These are phyloP conservation scores for Mycogona germanica DNA, from an alignment of 2,888 invertebrate species.

Conservation along the genomic window DNA sequence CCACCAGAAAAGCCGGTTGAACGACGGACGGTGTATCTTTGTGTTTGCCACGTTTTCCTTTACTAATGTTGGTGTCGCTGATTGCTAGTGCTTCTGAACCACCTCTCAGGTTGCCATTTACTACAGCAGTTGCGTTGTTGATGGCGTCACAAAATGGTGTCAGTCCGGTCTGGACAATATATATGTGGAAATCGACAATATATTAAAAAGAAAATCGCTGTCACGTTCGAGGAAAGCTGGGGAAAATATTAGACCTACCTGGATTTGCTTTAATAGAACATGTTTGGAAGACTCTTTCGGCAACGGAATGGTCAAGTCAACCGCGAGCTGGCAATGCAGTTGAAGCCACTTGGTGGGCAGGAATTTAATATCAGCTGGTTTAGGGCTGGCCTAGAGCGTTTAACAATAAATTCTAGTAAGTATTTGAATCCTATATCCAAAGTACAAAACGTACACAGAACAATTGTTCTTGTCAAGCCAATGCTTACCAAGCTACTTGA, in stretches of 20 bases:
- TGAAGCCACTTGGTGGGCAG: slow-evolving; percentile 61
- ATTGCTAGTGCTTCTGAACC: slow-evolving; percentile 28
- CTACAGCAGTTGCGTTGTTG: slow-evolving; percentile 47
- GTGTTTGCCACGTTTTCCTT: slow-evolving; percentile 25
- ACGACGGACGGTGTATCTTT: slow-evolving; percentile 23
- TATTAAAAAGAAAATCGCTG: slow-evolving; percentile 1
- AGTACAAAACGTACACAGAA: neutral
- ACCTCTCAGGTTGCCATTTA: slow-evolving; percentile 57
- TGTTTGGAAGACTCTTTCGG: slow-evolving; percentile 45
- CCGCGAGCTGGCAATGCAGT: slow-evolving; percentile 58
- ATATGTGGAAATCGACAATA: slow-evolving; percentile 5
- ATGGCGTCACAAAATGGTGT: slow-evolving; percentile 28
- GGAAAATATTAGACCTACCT: slow-evolving; percentile 38
- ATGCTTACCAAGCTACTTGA: slow-evolving; percentile 31
- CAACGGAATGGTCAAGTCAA: slow-evolving; percentile 62
- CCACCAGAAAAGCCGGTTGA: slow-evolving; percentile 25
- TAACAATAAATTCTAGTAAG: neutral
- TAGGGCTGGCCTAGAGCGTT: slow-evolving; percentile 40
- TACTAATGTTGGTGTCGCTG: slow-evolving; percentile 34
- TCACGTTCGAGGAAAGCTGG: neutral
- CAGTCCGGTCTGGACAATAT: slow-evolving; percentile 25
- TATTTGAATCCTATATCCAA: neutral
- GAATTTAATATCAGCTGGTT: slow-evolving; percentile 65
- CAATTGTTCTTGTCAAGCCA: too few species aligned
- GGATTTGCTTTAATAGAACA: slow-evolving; percentile 52